A percentile compares a stretch with the other conserved stretches of the same genome.
Evolutionary conservation across 2,888 invertebrate species (phyloP).

Genomic region (Sicus ferrugineus): DNA sequence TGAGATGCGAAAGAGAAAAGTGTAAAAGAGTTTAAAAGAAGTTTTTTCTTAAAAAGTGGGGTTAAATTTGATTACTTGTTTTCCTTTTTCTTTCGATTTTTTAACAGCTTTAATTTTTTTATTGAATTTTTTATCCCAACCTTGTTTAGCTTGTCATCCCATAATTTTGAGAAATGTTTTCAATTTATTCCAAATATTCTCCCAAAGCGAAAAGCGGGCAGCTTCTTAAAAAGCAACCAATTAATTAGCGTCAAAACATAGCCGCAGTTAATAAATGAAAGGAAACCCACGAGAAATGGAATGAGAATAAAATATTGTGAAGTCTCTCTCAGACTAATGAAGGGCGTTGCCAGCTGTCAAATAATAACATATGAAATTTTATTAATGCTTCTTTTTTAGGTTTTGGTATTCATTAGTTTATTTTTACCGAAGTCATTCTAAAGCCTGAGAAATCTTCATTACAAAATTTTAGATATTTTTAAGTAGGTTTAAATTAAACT

Average conservation of each 20-base stretch:
- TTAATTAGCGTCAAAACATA: not conserved
- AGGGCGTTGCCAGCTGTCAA: slow-evolving; percentile 19
- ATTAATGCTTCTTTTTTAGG: slow-evolving; percentile 12
- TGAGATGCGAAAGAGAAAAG: not conserved
- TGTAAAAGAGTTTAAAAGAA: not conserved
- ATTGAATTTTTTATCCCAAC: not conserved
- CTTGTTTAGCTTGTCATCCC: not conserved
- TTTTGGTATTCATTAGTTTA: not conserved
- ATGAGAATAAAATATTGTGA: not conserved
- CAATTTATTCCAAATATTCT: no score
- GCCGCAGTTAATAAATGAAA: not conserved
- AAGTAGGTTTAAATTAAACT: no score
- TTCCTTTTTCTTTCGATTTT: no score
- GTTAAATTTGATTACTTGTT: no score
- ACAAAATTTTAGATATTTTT: no score
- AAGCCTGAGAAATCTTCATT: no score
- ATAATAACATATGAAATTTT: slow-evolving; percentile 13
- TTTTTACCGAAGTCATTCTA: no score
- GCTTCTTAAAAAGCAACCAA: not conserved
- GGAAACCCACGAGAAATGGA: not conserved
- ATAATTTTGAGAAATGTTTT: not conserved
- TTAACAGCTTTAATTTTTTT: no score
- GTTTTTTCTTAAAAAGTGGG: no score
- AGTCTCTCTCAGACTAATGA: not conserved
- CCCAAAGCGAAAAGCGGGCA: not conserved